These are phyloP conservation scores for Sepiola atlantica DNA, from an alignment of 2,888 invertebrate genomes.

Conservation along the genomic window DNA sequence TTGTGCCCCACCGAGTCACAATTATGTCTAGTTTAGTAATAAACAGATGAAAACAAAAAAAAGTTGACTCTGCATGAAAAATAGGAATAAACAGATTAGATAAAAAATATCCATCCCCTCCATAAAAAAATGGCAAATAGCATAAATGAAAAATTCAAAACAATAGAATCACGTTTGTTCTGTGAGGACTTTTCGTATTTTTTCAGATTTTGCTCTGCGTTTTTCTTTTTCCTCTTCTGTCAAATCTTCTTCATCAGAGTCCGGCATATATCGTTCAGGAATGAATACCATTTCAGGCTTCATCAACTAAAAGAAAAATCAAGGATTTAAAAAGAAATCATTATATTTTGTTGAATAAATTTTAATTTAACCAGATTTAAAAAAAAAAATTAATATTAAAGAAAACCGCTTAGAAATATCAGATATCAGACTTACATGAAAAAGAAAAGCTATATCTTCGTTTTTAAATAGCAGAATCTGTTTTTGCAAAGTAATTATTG, in stretches of 20 bases:
- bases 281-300: constrained; percentile 93
- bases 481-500: too few species aligned
- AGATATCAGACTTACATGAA: neutral
- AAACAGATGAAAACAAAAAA: too few species aligned
- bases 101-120: too few species aligned
- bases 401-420: neutral
- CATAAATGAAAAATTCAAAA: neutral
- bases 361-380: too few species aligned
- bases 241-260: constrained; percentile 83
- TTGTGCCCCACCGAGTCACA: too few species aligned
- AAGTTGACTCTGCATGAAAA: too few species aligned
- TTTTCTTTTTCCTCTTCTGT: constrained; percentile 89
- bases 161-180: constrained; percentile 67
- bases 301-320: constrained; percentile 80
- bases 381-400: neutral
- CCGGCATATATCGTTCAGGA: constrained; percentile 93
- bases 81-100: too few species aligned
- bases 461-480: too few species aligned
- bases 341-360: neutral
- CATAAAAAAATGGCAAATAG: too few species aligned
- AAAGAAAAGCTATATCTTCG: too few species aligned
- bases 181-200: constrained; percentile 91
- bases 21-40: too few species aligned
- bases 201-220: constrained; percentile 89
- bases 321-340: neutral